A percentile compares a stretch with the other conserved stretches of the same genome.
phyloP scores from a whole-genome alignment of 2,113 vertebrate species.

The Phalacrocorax pelagicus region DNA sequence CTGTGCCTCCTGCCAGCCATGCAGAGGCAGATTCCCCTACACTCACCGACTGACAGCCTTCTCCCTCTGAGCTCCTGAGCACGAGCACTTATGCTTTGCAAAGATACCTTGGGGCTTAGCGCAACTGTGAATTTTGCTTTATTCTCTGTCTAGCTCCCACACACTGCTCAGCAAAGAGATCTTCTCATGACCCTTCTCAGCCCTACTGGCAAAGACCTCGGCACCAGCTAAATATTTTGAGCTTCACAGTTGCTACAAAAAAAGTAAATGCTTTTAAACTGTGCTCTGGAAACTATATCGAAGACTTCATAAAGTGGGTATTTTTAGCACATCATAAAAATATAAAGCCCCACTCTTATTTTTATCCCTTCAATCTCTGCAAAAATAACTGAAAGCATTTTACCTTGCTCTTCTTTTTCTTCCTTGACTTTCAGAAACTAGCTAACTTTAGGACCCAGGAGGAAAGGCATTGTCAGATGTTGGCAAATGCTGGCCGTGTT shows the following conservation, averaged over 20 bases:
- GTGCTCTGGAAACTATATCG: background rate
- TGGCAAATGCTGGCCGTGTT: conserved; percentile 72
- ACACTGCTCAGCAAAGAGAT: background rate
- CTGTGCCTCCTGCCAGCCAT: background rate
- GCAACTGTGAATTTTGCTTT: background rate
- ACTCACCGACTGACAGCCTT: background rate
- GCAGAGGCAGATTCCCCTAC: background rate
- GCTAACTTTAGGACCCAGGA: conserved; percentile 53
- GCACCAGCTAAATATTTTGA: background rate
- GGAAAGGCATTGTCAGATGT: conserved; percentile 56
- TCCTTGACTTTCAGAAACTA: conserved; percentile 32
- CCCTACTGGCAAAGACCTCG: background rate
- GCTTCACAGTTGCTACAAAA: background rate
- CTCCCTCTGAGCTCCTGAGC: background rate
- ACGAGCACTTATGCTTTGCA: background rate
- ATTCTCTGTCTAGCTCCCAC: background rate
- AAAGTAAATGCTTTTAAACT: background rate
- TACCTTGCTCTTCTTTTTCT: conserved; percentile 7
- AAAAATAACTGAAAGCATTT: conserved; percentile 27
- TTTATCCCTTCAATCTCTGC: conserved; percentile 35
- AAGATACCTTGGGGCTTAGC: background rate
- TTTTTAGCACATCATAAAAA: conserved; percentile 61
- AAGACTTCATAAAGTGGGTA: background rate
- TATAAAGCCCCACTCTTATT: background rate
- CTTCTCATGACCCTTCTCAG: background rate